phyloP scores from a whole-genome alignment of 2,888 invertebrate genomes.

The Fabriciana adippe region DNA sequence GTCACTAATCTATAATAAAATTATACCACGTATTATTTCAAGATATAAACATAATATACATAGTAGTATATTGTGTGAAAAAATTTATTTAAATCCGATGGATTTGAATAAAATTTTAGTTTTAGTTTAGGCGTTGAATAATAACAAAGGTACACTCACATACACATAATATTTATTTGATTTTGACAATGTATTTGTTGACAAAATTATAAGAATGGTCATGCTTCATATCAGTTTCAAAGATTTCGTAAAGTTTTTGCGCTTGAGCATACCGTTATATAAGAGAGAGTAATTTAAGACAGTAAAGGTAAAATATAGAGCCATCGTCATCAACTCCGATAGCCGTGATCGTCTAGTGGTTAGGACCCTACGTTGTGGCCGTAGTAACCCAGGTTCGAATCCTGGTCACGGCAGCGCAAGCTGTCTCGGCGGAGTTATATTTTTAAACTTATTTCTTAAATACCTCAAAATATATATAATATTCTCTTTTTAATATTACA shows the following conservation, averaged over 20 bases:
- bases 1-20: too few relatives aligned
- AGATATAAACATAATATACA: too few relatives aligned
- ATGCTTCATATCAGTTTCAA: too few relatives aligned
- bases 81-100: too few relatives aligned
- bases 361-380: conserved; percentile 90
- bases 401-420: conserved; percentile 75
- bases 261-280: conserved; percentile 13
- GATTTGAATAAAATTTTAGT: too few relatives aligned
- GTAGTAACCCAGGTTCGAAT: conserved; percentile 90
- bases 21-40: too few relatives aligned
- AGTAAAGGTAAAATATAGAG: background rate
- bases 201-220: too few relatives aligned
- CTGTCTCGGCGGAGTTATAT: conserved; percentile 33
- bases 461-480: background rate
- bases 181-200: too few relatives aligned
- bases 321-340: conserved; percentile 53
- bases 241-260: background rate
- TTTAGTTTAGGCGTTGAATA: too few relatives aligned
- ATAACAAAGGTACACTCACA: too few relatives aligned
- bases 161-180: too few relatives aligned
- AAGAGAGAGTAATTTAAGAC: conserved; percentile 13
- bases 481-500: background rate
- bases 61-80: too few relatives aligned
- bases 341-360: conserved; percentile 89
- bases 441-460: conserved; percentile 16